A percentile compares a stretch with the other conserved stretches of the same genome.
phyloP scores from a whole-genome alignment of 2,797 vertebrate genomes.

The Ctenosaura bakeri region DNA sequence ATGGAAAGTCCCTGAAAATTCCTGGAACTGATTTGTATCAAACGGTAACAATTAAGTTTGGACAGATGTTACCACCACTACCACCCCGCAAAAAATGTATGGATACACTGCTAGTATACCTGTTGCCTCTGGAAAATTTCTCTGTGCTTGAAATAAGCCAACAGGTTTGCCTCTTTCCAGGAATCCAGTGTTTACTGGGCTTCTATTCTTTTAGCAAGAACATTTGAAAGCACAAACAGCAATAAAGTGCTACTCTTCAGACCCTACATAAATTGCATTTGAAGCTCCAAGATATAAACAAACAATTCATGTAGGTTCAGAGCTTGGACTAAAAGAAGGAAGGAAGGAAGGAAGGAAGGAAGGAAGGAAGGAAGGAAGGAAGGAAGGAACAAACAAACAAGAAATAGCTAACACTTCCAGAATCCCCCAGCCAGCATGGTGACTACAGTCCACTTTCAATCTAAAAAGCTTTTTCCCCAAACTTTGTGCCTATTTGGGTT shows the following conservation, averaged over 20 bases:
- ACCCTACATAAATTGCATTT: background rate
- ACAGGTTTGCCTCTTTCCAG: slow-evolving; percentile 31
- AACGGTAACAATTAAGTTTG: slow-evolving; percentile 50
- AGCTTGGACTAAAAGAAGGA: background rate
- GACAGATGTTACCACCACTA: slow-evolving; percentile 28
- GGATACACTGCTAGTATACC: background rate
- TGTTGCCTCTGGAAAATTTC: slow-evolving; percentile 43
- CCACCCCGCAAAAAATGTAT: slow-evolving; percentile 25
- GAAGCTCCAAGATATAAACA: background rate
- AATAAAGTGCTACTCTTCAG: background rate
- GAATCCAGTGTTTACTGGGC: slow-evolving; percentile 12
- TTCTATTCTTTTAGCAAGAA: background rate
- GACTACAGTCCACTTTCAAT: background rate
- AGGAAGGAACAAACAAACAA: too few relatives aligned
- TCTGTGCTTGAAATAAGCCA: slow-evolving; percentile 19
- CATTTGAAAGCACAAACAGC: background rate
- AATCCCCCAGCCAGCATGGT: background rate
- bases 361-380: too few relatives aligned
- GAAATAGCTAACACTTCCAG: background rate
- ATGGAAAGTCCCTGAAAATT: slow-evolving; percentile 51
- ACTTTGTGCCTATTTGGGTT: background rate
- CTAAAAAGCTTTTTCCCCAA: background rate
- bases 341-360: too few relatives aligned
- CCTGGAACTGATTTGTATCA: slow-evolving; percentile 55
- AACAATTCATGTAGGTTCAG: background rate